Conservation (phyloP, 92 coral and sea anemone genomes). For the Umimayanthus chanpuru region DNA sequence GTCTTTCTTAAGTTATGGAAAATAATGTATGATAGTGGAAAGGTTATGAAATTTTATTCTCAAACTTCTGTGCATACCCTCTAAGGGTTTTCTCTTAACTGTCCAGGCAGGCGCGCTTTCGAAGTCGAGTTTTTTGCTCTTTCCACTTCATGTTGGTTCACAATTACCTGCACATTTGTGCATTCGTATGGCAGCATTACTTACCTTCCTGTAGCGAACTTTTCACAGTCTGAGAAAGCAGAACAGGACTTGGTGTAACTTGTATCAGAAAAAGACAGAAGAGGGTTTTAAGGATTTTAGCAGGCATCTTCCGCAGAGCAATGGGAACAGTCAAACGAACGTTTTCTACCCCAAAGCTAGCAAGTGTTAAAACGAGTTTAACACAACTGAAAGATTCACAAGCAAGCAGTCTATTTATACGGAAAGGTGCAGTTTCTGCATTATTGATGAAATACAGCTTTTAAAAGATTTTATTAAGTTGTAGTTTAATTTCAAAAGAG, state of each 20-base stretch:
- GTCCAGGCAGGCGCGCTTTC: not conserved
- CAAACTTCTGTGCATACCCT: not conserved
- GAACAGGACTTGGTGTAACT: conserved; percentile 29
- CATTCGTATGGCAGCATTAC: not conserved
- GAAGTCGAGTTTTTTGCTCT: not conserved
- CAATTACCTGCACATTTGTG: not conserved
- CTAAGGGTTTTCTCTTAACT: not conserved
- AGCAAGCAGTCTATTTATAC: not conserved
- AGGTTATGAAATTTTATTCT: too few species aligned
- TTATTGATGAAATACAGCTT: not conserved
- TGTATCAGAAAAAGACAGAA: conserved; percentile 27
- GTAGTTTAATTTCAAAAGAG: not conserved
- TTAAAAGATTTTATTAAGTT: not conserved
- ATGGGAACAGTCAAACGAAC: not conserved
- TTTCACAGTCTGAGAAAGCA: not conserved
- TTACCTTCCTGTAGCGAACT: conserved; percentile 8
- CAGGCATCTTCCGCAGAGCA: not conserved
- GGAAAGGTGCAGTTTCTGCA: not conserved
- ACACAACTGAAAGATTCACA: not conserved
- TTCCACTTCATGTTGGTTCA: not conserved
- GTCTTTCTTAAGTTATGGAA: too few species aligned
- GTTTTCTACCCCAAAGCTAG: not conserved
- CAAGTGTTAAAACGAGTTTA: not conserved
- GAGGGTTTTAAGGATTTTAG: not conserved
- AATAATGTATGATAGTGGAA: too few species aligned